A percentile compares a stretch with the other conserved stretches of the same genome.
Evolutionary conservation across 2,888 invertebrate genomes (phyloP).

Genomic region (Xestia rhomboidea): DNA sequence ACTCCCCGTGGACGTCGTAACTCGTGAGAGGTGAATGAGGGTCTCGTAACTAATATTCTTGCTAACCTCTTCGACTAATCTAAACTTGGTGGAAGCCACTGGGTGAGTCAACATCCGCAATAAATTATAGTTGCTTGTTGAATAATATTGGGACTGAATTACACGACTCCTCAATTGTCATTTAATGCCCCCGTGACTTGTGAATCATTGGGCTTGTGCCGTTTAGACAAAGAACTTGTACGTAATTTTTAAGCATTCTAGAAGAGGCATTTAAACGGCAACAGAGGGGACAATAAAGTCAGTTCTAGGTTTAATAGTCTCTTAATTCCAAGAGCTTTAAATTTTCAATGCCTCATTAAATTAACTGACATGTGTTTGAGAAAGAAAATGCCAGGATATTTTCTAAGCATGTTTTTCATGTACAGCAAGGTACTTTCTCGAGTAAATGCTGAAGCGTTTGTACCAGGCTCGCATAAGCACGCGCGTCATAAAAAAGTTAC

Average conservation of each 20-base stretch:
- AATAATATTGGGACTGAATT: slow-evolving; percentile 26
- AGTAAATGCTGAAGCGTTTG: slow-evolving; percentile 71
- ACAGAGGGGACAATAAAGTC: not conserved
- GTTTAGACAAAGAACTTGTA: slow-evolving; percentile 15
- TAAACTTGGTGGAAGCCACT: slow-evolving; percentile 32
- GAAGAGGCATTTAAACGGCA: not conserved
- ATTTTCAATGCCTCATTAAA: slow-evolving; percentile 9
- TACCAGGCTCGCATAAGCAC: slow-evolving; percentile 83
- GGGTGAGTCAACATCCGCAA: slow-evolving; percentile 11
- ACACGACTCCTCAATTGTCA: slow-evolving; percentile 15
- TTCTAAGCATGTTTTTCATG: slow-evolving; percentile 60
- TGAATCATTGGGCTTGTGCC: slow-evolving; percentile 2
- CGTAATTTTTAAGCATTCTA: not conserved
- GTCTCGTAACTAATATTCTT: slow-evolving; percentile 45
- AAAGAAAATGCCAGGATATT: slow-evolving; percentile 38
- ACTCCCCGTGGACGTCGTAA: slow-evolving; percentile 36
- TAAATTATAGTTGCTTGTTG: slow-evolving; percentile 34
- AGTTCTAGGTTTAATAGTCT: slow-evolving; percentile 1
- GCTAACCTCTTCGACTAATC: slow-evolving; percentile 39
- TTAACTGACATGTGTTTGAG: slow-evolving; percentile 13
- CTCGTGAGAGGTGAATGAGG: slow-evolving; percentile 35
- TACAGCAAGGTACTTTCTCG: slow-evolving; percentile 52
- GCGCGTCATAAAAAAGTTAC: slow-evolving; percentile 85
- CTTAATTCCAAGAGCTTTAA: not conserved
- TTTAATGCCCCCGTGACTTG: not conserved